A percentile compares a stretch with the other conserved stretches of the same genome.
Evolutionary conservation across 2,888 invertebrate genomes (phyloP).

Genomic region (Dermolepida albohirtum): DNA sequence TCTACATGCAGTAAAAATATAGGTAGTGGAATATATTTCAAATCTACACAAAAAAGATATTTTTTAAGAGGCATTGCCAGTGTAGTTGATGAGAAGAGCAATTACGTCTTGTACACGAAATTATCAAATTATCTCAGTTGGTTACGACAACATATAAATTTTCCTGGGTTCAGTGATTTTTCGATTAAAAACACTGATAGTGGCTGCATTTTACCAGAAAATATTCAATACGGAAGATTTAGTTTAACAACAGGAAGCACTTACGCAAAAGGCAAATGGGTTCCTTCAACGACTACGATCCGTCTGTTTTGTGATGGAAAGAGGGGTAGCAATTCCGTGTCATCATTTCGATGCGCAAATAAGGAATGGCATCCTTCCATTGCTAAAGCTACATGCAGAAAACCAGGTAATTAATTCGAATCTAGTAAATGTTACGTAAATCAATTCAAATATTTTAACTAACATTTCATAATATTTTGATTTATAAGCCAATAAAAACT

Average conservation of each 20-base stretch:
- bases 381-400: background rate
- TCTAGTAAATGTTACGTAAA: no score
- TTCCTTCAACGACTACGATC: background rate
- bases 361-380: background rate
- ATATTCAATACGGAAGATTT: slow-evolving; percentile 4
- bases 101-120: no score
- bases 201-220: background rate
- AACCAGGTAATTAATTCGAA: background rate
- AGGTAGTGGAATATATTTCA: no score
- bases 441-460: no score
- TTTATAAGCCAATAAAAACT: no score
- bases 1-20: no score
- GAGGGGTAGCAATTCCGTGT: background rate
- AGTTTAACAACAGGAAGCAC: background rate
- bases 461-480: no score
- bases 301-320: background rate
- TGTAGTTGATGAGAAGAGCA: no score
- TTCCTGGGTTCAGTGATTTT: background rate
- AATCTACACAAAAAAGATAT: no score
- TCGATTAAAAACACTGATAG: no score
- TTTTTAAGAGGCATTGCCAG: no score
- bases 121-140: no score
- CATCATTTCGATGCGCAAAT: background rate
- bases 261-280: background rate
- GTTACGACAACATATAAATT: background rate